A percentile compares a stretch with the other conserved stretches of the same genome.
These are phyloP conservation scores for Palythoa heliodiscus DNA, from an alignment of 92 coral and sea anemone species.

Conservation along the genomic window DNA sequence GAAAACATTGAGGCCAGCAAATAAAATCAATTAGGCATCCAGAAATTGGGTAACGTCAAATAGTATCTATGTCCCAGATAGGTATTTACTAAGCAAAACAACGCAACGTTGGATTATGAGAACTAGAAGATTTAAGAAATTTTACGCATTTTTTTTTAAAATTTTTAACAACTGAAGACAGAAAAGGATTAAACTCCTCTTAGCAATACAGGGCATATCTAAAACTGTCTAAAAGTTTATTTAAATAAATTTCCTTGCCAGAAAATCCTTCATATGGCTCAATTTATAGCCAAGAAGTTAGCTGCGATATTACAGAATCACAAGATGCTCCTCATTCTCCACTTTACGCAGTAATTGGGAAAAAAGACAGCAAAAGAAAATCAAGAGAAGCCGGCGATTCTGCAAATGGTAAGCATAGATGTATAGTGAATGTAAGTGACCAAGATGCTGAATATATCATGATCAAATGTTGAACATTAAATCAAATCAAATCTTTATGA, in stretches of 20 bases:
- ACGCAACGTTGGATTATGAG: too few species aligned
- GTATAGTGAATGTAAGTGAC: too few species aligned
- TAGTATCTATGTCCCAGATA: too few species aligned
- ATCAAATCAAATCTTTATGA: neutral
- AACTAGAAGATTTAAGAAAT: too few species aligned
- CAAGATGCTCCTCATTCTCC: neutral
- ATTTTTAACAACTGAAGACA: too few species aligned
- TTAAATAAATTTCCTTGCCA: neutral
- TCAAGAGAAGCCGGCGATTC: neutral
- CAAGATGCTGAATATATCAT: too few species aligned
- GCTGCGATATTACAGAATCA: neutral
- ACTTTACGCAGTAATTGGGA: conserved; percentile 21
- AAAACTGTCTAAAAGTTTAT: neutral
- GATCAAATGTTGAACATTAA: too few species aligned
- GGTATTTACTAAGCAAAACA: too few species aligned
- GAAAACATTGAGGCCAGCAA: too few species aligned
- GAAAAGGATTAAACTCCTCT: neutral
- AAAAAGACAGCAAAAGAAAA: neutral
- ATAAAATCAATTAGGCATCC: too few species aligned
- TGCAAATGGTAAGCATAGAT: neutral
- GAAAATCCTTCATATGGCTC: conserved; percentile 4
- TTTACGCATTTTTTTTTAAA: too few species aligned
- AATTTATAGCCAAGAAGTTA: neutral
- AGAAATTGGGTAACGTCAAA: too few species aligned
- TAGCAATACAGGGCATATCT: neutral